Evolutionary conservation across 2,113 vertebrate genomes (phyloP), one percentile per base, ranked within the genome.

Genomic region (Furnarius figulus): DNA sequence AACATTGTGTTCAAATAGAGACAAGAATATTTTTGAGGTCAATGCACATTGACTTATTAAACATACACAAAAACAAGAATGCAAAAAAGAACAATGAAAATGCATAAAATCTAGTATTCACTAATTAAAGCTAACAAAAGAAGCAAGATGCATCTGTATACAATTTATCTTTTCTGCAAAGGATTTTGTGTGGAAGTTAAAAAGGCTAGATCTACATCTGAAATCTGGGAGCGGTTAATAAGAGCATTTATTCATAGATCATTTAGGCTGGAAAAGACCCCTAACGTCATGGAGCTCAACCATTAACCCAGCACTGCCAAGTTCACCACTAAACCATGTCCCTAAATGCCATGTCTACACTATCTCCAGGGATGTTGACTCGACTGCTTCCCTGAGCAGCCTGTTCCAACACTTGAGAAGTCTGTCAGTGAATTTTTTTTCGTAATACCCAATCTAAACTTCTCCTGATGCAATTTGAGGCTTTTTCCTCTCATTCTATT

Each of bases 241-340:
- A 46, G 63, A 59, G 7, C 27, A 44, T 66, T 73, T 70, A 39
- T 67, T 66, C 46, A 28, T 37, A 33, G 63, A 50, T 53, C n/a
- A 27, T 81, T 84, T 46, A 31, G 12, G 22, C 21, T 73, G 59
- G 70, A 61, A 59, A 84, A 59, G 74, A 50, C 44, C 39, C 22
- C 68, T 67, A 33, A 63, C 30, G 35, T 52, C 39, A 19, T 25
- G 0, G 1, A 55, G 49, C 81, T 39, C n/a, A 62, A 2, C 9
- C 0, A 0, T 25, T 18, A 90, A 58, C 28, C 21, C 1, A 2
- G 5, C n/a, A 18, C 52, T 63, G 22, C 58, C 47, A 44, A 35
- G 23, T n/a, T 62, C 30, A 67, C 40, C 30, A 27, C 27, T 74
- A 46, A 86, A 22, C n/a, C 17, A 6, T 7, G 8, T 71, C 23